Evolutionary conservation across 2,113 vertebrate genomes (phyloP), one percentile per base, ranked within the genome.

Genomic region (Myocastor coypus): DNA sequence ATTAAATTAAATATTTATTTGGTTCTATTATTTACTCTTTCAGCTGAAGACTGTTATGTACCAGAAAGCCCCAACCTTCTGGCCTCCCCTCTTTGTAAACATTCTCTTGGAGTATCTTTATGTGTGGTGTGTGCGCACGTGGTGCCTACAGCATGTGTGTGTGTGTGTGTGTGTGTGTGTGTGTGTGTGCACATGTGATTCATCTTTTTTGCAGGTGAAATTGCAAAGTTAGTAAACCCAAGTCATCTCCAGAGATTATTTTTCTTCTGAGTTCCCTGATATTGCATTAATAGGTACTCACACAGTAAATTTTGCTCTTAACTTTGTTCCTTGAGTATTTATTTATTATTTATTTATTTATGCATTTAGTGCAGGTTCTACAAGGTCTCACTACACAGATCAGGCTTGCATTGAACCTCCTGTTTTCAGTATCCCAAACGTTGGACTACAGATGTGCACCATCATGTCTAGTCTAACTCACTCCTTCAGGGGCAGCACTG

Each of bases 121-220:
- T 22, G 19, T 81, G 22, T 61, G 16, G 46, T 73, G 24, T 83
- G 17, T 63, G 11, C 52, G 6, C 22, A 4, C 40, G 8, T 46
- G 46, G 40, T 64, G 32, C 2, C 5, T 66, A 55, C 6, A 1
- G 14, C 24, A 9, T 83, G 81, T 37, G 80, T 37, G 34, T 61
- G n/a, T 83, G 24, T 57, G 2, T 59, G 17, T 7, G 34, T n/a
- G 28, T 46, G 0, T 20, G 11, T 14, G 7, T n/a, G n/a, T n/a
- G n/a, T n/a, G n/a, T n/a, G n/a, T n/a, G n/a, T n/a, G n/a, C n/a
- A n/a, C n/a, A n/a, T 42, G 26, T 10, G 4, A 46, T 64, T 24
- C 26, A 82, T 22, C n/a, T 66, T 83, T 77, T 88, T 69, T 86
- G 20, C 63, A 94, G 75, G 26, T 69, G 46, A 95, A 59, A 57